These are phyloP conservation scores for Gavialis gangeticus DNA, from an alignment of 2,113 vertebrate species.

Conservation along the genomic window DNA sequence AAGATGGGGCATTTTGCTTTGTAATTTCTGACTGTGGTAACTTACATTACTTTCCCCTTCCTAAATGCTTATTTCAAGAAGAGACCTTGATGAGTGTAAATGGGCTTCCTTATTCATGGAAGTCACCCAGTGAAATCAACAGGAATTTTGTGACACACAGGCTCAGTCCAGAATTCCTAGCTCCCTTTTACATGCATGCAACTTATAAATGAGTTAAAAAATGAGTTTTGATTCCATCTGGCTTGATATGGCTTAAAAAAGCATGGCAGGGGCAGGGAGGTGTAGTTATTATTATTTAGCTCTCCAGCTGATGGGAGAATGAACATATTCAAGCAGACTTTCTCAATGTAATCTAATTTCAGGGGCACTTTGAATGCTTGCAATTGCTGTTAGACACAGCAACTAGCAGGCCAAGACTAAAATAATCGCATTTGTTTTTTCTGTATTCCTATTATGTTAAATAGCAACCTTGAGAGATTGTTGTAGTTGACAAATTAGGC, in stretches of 20 bases:
- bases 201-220: background rate
- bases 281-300: background rate
- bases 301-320: background rate
- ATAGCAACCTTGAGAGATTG: background rate
- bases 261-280: background rate
- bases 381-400: background rate
- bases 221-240: background rate
- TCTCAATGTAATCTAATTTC: background rate
- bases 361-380: background rate
- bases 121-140: background rate
- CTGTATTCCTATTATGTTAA: background rate
- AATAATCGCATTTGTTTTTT: background rate
- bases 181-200: background rate
- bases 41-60: background rate
- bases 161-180: background rate
- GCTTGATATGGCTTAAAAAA: background rate
- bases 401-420: background rate
- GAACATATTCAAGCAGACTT: background rate
- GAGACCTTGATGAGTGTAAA: background rate
- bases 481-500: background rate
- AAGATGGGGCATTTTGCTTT: fast-evolving
- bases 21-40: background rate
- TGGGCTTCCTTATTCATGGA: background rate
- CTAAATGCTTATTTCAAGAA: background rate
- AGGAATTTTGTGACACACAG: background rate